A percentile compares a stretch with the other conserved stretches of the same genome.
These are phyloP conservation scores for Solea solea DNA, from an alignment of 2,113 vertebrate species.

Conservation along the genomic window DNA sequence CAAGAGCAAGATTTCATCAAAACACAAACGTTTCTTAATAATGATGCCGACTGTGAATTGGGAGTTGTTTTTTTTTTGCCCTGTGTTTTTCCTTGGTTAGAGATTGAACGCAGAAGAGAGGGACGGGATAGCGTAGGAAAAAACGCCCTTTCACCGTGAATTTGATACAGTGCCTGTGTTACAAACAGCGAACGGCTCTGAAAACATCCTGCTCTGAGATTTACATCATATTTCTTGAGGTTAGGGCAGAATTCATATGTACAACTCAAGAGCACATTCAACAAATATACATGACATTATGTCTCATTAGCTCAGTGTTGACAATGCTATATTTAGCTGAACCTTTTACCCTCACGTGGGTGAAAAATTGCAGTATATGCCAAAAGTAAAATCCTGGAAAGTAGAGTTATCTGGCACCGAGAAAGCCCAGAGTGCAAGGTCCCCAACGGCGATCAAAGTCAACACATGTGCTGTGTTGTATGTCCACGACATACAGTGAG, in stretches of 20 bases:
- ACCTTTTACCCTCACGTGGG: neutral
- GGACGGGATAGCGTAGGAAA: slow-evolving; percentile 4
- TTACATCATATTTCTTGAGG: neutral
- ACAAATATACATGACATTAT: neutral
- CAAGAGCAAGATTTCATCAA: slow-evolving; percentile 48
- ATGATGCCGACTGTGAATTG: slow-evolving; percentile 36
- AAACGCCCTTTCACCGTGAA: slow-evolving; percentile 22
- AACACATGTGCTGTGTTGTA: neutral
- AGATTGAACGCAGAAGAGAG: slow-evolving; percentile 1
- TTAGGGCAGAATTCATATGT: neutral
- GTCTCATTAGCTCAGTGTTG: slow-evolving; percentile 15
- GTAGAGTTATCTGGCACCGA: slow-evolving; percentile 18
- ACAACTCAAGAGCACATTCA: no score
- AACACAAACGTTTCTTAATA: slow-evolving; percentile 47
- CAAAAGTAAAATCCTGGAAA: neutral
- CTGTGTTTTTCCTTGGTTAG: slow-evolving; percentile 36
- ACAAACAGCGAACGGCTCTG: neutral
- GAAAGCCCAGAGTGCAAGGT: slow-evolving; percentile 4
- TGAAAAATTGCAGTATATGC: neutral
- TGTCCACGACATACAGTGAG: slow-evolving; percentile 2
- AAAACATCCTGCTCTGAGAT: slow-evolving; percentile 28
- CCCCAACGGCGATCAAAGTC: slow-evolving; percentile 23
- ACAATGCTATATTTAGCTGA: slow-evolving; percentile 21
- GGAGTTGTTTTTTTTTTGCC: slow-evolving; percentile 17
- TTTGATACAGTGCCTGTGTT: slow-evolving; percentile 1